phyloP scores from a whole-genome alignment of 2,888 invertebrate genomes.

The Hartigia nigra region DNA sequence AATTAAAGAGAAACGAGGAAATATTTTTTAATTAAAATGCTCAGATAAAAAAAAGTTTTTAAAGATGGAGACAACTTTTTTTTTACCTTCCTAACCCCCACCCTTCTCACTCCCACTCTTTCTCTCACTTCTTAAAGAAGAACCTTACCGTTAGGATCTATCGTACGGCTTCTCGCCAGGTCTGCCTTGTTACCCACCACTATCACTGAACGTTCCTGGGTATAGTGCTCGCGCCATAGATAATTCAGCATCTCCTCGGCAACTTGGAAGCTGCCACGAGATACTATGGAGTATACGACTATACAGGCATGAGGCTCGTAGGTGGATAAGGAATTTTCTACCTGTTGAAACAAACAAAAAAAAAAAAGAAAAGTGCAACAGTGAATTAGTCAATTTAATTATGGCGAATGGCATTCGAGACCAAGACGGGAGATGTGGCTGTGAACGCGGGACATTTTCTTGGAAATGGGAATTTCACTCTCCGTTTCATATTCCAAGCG shows the following conservation, averaged over 20 bases:
- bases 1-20: too few relatives aligned
- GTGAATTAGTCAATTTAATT: background rate
- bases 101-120: too few relatives aligned
- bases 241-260: constrained; percentile 89
- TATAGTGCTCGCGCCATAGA: constrained; percentile 84
- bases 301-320: constrained; percentile 94
- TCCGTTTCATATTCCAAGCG: background rate
- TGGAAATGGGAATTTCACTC: background rate
- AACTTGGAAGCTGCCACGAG: constrained; percentile 82
- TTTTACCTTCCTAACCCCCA: too few relatives aligned
- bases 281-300: constrained; percentile 90
- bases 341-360: constrained; percentile 67
- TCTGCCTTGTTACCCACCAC: constrained; percentile 96
- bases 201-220: constrained; percentile 86
- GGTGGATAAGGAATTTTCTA: constrained; percentile 88
- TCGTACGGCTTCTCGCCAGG: constrained; percentile 86
- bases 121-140: background rate
- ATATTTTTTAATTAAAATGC: too few relatives aligned
- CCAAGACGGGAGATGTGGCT: too few relatives aligned
- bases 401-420: background rate
- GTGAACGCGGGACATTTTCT: background rate
- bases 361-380: background rate
- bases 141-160: constrained; percentile 82
- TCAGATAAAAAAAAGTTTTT: too few relatives aligned
- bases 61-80: too few relatives aligned